Evolutionary conservation across 2,888 invertebrate species (phyloP).

Genomic region (Chrysotoxum bicinctum): DNA sequence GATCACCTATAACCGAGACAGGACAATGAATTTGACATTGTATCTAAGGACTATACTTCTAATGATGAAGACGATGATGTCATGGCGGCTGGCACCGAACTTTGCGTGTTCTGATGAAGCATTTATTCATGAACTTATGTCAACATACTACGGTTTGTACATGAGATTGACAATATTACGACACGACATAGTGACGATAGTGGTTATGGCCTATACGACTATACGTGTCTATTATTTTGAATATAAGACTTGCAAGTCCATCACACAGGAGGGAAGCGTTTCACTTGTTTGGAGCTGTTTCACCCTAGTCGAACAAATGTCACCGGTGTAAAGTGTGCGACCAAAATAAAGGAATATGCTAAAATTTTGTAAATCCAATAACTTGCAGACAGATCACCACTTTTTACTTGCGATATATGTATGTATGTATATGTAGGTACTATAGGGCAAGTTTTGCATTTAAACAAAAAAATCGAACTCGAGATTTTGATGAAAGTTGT

Average conservation of each 20-base stretch:
- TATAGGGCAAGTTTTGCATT: too few species aligned
- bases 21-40: slow-evolving; percentile 63
- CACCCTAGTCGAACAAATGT: slow-evolving; percentile 11
- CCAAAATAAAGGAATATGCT: not conserved
- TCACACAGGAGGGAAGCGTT: not conserved
- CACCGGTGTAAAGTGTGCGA: slow-evolving; percentile 21
- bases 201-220: slow-evolving; percentile 42
- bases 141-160: slow-evolving; percentile 60
- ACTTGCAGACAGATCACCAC: too few species aligned
- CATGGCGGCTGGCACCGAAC: not conserved
- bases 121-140: slow-evolving; percentile 70
- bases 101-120: slow-evolving; percentile 61
- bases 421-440: too few species aligned
- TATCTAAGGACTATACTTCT: slow-evolving; percentile 23
- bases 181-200: not conserved
- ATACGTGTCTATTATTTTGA: slow-evolving; percentile 51
- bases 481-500: too few species aligned
- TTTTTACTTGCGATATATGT: too few species aligned
- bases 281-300: not conserved
- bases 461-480: too few species aligned
- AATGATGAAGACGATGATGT: not conserved
- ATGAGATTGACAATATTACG: slow-evolving; percentile 52
- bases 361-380: too few species aligned
- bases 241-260: slow-evolving; percentile 22
- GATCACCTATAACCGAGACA: slow-evolving; percentile 67